Evolutionary conservation across 2,113 vertebrate species (phyloP).

Genomic region (Acanthochromis polyacanthus): DNA sequence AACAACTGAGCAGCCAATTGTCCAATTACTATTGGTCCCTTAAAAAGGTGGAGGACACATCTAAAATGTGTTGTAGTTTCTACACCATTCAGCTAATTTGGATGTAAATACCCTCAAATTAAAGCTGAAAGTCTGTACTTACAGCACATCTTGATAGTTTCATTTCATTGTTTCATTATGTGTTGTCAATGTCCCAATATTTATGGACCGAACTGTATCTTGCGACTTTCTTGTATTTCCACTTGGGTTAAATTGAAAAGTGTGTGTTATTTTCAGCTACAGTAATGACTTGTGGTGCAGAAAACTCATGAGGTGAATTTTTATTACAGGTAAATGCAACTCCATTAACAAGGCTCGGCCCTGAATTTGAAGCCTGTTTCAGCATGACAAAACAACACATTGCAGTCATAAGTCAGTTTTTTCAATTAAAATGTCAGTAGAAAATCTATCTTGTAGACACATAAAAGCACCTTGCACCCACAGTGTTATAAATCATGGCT

Average conservation of each 20-base stretch:
- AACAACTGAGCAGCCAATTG: too few species aligned
- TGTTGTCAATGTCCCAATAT: too few species aligned
- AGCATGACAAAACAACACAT: constrained; percentile 16
- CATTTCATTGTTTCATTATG: too few species aligned
- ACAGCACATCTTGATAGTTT: too few species aligned
- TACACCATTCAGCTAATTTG: too few species aligned
- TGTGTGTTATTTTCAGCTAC: not conserved
- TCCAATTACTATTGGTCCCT: too few species aligned
- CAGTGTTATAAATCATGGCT: constrained; percentile 15
- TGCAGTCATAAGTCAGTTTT: constrained; percentile 8
- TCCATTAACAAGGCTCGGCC: not conserved
- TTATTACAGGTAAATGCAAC: constrained; percentile 19
- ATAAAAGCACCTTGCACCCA: constrained; percentile 25
- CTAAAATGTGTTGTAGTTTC: too few species aligned
- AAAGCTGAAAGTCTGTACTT: too few species aligned
- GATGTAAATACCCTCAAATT: too few species aligned
- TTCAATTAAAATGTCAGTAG: constrained; percentile 12
- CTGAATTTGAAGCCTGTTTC: not conserved
- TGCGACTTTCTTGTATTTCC: not conserved
- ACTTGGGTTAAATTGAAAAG: not conserved
- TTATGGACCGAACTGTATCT: too few species aligned
- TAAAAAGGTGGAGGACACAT: too few species aligned
- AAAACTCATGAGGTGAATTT: not conserved
- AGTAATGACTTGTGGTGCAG: not conserved
- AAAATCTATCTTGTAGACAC: constrained; percentile 21